Evolutionary conservation across 2,113 vertebrate genomes (phyloP).

Genomic region (Lamprologus lemairii): DNA sequence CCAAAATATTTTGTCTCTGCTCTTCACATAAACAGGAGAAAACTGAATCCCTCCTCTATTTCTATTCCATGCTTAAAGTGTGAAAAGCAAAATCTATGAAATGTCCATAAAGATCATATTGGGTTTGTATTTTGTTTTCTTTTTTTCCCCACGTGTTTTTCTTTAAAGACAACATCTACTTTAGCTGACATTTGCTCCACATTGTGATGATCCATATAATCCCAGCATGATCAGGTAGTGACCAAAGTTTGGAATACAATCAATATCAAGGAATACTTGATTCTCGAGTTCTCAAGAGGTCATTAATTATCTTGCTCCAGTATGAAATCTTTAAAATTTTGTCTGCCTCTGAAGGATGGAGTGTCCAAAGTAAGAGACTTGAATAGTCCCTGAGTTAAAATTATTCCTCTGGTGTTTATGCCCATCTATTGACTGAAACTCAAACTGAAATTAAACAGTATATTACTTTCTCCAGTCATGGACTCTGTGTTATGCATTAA

Average conservation of each 20-base stretch:
- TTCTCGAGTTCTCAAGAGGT: not conserved
- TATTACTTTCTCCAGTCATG: accelerated
- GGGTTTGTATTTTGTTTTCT: not conserved
- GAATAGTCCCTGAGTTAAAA: accelerated
- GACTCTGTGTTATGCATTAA: not conserved
- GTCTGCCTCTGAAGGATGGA: not conserved
- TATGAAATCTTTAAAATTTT: not conserved
- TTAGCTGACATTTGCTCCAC: not conserved
- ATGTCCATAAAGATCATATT: not conserved
- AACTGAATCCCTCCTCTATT: not conserved
- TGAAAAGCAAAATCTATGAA: not conserved
- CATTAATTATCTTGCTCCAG: not conserved
- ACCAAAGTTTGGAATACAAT: not conserved
- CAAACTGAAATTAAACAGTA: not conserved
- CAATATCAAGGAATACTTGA: not conserved
- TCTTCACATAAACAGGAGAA: not conserved
- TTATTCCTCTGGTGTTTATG: not conserved
- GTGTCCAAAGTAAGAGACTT: not conserved
- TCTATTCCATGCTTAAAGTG: not conserved
- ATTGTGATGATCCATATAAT: not conserved
- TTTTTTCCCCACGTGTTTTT: accelerated
- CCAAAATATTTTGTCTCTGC: not conserved
- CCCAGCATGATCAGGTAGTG: not conserved
- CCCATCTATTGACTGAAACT: not conserved
- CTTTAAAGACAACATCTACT: not conserved